Conservation (phyloP, 2,797 vertebrate species). For the Hippoglossus hippoglossus region DNA sequence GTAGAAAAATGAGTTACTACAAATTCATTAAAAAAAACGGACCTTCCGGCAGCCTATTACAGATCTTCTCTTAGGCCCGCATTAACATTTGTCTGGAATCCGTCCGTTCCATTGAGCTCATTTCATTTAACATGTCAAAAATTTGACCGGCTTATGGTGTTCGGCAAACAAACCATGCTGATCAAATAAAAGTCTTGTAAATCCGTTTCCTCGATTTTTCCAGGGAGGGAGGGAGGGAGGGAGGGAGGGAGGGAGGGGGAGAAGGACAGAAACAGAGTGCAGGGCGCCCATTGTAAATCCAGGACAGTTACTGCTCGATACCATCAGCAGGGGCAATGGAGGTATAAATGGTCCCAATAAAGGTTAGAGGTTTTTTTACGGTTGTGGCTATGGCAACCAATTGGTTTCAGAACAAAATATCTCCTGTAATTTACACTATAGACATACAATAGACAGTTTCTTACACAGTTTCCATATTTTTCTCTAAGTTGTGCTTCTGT, state of each 20-base stretch:
- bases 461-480: not conserved
- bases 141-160: conserved; percentile 27
- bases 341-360: conserved; percentile 80
- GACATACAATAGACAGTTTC: conserved; percentile 18
- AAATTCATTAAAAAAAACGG: no score
- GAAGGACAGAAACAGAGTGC: conserved; percentile 56
- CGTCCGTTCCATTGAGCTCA: conserved; percentile 3
- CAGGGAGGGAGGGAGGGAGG: conserved; percentile 12
- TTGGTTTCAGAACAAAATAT: conserved; percentile 49
- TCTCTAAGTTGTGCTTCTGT: not conserved
- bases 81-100: no score
- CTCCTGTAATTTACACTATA: conserved; percentile 26
- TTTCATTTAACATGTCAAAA: conserved; percentile 28
- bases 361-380: conserved; percentile 72
- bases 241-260: conserved; percentile 9
- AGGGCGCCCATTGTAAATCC: conserved; percentile 72
- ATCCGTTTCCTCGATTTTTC: conserved; percentile 38
- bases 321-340: conserved; percentile 77
- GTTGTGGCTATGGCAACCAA: conserved; percentile 60
- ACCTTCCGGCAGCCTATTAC: no score
- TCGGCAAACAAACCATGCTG: conserved; percentile 49
- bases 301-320: conserved; percentile 78
- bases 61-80: no score
- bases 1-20: no score
- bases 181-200: conserved; percentile 61